Percentiles rank a stretch among this genome's conserved stretches.
phyloP scores from a whole-genome alignment of 2,888 invertebrate genomes.

The Teleogryllus oceanicus region DNA sequence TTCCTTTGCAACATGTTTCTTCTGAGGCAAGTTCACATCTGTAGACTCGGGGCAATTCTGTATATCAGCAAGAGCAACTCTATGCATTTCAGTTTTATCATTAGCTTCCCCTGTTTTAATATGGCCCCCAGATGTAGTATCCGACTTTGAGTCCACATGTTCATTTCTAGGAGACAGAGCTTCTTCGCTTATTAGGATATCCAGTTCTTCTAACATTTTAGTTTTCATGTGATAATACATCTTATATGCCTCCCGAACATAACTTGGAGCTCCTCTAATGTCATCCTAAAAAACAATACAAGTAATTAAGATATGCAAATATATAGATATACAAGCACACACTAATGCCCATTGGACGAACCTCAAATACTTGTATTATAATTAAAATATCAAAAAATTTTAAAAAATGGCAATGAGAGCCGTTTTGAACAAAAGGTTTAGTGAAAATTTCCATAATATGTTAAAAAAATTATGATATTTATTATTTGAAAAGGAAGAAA shows the following conservation, averaged over 20 bases:
- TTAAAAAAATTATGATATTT: no score
- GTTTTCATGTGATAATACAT: conserved; percentile 78
- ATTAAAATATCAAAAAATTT: neutral
- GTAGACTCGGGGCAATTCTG: conserved; percentile 18
- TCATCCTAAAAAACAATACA: conserved; percentile 58
- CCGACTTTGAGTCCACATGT: conserved; percentile 36
- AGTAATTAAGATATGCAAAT: conserved; percentile 28
- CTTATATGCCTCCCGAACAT: conserved; percentile 75
- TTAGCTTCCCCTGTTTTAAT: neutral
- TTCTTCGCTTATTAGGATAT: conserved; percentile 53
- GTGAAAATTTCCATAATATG: no score
- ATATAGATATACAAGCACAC: no score
- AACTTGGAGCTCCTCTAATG: conserved; percentile 69
- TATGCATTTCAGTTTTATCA: conserved; percentile 23
- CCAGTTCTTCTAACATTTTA: conserved; percentile 66
- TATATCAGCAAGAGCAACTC: conserved; percentile 30
- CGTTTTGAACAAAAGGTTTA: no score
- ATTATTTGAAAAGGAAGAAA: neutral
- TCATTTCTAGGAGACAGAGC: conserved; percentile 35
- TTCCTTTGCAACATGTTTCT: conserved; percentile 29
- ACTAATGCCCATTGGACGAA: no score
- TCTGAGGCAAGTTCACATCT: neutral
- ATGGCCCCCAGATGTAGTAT: neutral
- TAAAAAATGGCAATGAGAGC: neutral
- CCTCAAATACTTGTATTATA: neutral